Evolutionary conservation across 2,888 invertebrate genomes (phyloP).

Genomic region (Sialis fuliginosa): DNA sequence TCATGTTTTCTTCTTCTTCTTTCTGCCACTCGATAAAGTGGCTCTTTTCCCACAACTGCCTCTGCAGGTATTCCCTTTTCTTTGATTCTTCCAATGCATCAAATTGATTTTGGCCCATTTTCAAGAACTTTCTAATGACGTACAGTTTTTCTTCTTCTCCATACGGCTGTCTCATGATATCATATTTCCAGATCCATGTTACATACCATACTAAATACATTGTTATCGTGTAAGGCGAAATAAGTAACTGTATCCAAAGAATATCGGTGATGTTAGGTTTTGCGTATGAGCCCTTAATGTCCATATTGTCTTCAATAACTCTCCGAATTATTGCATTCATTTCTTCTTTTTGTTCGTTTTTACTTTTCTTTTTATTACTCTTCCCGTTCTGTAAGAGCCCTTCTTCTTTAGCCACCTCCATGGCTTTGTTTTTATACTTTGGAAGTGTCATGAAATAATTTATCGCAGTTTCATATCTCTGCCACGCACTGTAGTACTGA

Average conservation of each 20-base stretch:
- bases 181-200: conserved; percentile 69
- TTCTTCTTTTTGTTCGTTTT: conserved; percentile 51
- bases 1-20: conserved; percentile 68
- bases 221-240: conserved; percentile 58
- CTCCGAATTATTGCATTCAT: conserved; percentile 61
- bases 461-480: conserved; percentile 68
- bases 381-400: conserved; percentile 33
- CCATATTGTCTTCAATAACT: conserved; percentile 84
- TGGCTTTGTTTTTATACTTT: conserved; percentile 69
- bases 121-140: conserved; percentile 63
- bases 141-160: conserved; percentile 71
- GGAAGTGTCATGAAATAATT: conserved; percentile 73
- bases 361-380: conserved; percentile 31
- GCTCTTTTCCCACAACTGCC: conserved; percentile 67
- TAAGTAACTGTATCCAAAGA: conserved; percentile 66
- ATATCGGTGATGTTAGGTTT: conserved; percentile 64
- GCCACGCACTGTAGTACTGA: conserved; percentile 67
- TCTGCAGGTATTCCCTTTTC: conserved; percentile 50
- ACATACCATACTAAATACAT: conserved; percentile 56
- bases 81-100: conserved; percentile 56
- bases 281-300: conserved; percentile 82
- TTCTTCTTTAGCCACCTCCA: conserved; percentile 45
- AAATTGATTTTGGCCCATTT: conserved; percentile 51
- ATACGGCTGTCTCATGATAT: conserved; percentile 54
- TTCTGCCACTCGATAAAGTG: conserved; percentile 66